A percentile compares a stretch with the other conserved stretches of the same genome.
phyloP scores from a whole-genome alignment of 1,140 invertebrate species.

The Calephelis virginiensis region DNA sequence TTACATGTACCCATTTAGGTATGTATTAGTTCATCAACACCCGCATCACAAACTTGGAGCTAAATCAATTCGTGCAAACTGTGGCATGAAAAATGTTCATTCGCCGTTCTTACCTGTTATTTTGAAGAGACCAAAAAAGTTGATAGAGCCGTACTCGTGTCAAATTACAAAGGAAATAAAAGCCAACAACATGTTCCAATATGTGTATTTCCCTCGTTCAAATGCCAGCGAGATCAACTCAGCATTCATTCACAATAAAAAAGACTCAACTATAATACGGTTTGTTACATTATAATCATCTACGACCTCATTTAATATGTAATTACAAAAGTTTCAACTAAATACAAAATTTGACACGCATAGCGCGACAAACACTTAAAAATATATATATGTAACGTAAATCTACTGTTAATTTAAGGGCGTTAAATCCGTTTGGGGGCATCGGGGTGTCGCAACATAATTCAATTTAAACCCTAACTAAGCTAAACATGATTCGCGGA shows the following conservation, averaged over 20 bases:
- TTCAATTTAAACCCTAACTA: conserved; percentile 36
- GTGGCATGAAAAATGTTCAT: too few species aligned
- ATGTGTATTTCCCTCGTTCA: conserved; percentile 69
- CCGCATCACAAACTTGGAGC: too few species aligned
- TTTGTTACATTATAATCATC: conserved; percentile 49
- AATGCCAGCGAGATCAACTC: conserved; percentile 69
- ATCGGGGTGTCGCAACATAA: conserved; percentile 10
- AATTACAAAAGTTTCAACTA: conserved; percentile 77
- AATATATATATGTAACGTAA: conserved; percentile 70
- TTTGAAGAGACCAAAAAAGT: not conserved
- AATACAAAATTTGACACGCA: conserved; percentile 72
- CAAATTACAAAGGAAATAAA: conserved; percentile 18
- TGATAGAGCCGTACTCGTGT: not conserved
- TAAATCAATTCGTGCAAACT: too few species aligned
- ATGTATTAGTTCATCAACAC: too few species aligned
- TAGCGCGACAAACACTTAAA: conserved; percentile 70
- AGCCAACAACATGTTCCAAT: conserved; percentile 56
- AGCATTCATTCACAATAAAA: conserved; percentile 71
- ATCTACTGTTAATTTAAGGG: conserved; percentile 66
- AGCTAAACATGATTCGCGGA: conserved; percentile 35
- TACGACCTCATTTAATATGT: conserved; percentile 39
- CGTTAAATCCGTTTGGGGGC: conserved; percentile 12
- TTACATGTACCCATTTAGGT: too few species aligned
- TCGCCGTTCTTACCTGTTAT: not conserved
- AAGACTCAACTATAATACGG: conserved; percentile 59